A percentile compares a stretch with the other conserved stretches of the same genome.
Evolutionary conservation across 2,113 vertebrate species (phyloP).

Genomic region (Anguilla rostrata): DNA sequence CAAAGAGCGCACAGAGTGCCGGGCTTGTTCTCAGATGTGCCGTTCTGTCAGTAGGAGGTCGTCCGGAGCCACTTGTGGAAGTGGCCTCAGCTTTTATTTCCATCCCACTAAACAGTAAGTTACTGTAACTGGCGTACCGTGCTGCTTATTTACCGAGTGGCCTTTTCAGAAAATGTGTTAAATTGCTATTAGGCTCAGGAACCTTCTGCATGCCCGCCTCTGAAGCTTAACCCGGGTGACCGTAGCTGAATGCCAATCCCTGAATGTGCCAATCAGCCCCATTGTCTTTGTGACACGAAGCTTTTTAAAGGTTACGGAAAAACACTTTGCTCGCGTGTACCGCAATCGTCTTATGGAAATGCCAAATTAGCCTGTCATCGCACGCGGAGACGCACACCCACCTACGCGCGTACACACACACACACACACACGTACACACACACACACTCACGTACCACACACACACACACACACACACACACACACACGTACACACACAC

Average conservation of each 20-base stretch:
- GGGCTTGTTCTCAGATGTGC: background rate
- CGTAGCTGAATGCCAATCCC: background rate
- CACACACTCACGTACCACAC: background rate
- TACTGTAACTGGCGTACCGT: background rate
- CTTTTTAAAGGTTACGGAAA: constrained; percentile 2
- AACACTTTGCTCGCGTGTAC: background rate
- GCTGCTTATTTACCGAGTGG: background rate
- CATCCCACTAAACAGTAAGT: background rate
- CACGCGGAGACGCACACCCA: background rate
- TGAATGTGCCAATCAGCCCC: background rate
- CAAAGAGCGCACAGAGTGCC: background rate
- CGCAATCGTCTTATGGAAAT: background rate
- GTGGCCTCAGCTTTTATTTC: background rate
- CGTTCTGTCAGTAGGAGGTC: background rate
- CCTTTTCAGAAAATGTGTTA: background rate
- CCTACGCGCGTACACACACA: background rate
- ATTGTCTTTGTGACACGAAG: background rate
- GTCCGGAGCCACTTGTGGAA: background rate
- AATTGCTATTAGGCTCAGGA: background rate
- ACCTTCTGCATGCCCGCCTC: background rate
- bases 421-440: background rate
- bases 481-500: background rate
- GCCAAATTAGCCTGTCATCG: background rate
- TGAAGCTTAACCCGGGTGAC: background rate
- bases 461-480: no score